Evolutionary conservation across 64 coral and sea anemone species (phyloP), one percentile per base, ranked within the genome.

Genomic region (Dendronephthya gigantea): DNA sequence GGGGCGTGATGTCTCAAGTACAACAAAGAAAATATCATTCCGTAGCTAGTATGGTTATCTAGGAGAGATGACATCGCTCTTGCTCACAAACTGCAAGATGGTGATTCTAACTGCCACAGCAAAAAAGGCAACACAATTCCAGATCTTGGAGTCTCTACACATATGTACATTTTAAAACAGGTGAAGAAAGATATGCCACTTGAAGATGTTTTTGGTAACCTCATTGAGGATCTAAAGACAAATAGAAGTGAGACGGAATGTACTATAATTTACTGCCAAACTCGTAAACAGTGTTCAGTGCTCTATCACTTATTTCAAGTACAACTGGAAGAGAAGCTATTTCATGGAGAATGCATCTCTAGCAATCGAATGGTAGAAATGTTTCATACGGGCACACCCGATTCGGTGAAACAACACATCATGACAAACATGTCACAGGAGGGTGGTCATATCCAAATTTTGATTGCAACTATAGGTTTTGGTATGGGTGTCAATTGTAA

Each of bases 341-440:
- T 40, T 30, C 37, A 88, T 33, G 89, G 76, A 32, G 62, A 33
- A 0, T 90, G 36, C 23, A 82, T 35, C 40, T 89, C 86, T 9
- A 36, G 34, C 58, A 88, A 90, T 36, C 90, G 86, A 35, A 50
- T 91, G 35, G 89, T 91, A 22, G 89, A 94, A 82, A 90, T 94
- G 92, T 94, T 83, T 49, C 89, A 94, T 94, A 89, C 92, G 49
- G 85, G 83, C 36, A 90, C 92, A 10, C 88, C 89, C 38, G 29
- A 39, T 31, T 49, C 82, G 19, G 86, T 90, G 45, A 94, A 94
- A 56, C 47, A 90, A 39, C 86, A 89, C 43, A 83, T 89, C 35
- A 36, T 85, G 35, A 83, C 91, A 25, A 91, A 89, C 29, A 90
- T 88, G 89, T 51, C 85, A 23, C 58, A 88, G 32, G 81, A 41